Conservation (phyloP, 2,113 vertebrate genomes). For the human region DNA sequence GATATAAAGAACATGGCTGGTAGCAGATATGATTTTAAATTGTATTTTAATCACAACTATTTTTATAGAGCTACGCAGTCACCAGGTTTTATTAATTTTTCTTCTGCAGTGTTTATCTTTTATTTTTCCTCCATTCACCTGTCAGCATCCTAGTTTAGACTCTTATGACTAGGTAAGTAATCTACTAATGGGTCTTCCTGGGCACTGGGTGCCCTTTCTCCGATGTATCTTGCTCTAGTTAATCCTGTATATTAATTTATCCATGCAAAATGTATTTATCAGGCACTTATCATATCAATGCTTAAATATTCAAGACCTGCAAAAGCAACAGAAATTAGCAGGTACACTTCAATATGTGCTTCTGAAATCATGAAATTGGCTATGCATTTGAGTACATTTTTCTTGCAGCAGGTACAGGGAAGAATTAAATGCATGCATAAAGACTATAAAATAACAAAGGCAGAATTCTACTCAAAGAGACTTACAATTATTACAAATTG, state of each 20-base stretch:
- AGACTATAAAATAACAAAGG: neutral
- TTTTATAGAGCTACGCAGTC: neutral
- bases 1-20: neutral
- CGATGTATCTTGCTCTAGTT: neutral
- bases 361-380: neutral
- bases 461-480: neutral
- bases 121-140: neutral
- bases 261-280: neutral
- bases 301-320: neutral
- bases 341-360: neutral
- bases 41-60: slow-evolving; percentile 1
- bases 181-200: neutral
- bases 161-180: neutral
- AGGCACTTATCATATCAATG: neutral
- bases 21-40: neutral
- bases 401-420: neutral
- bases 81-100: neutral
- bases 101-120: neutral
- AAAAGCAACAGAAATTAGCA: neutral
- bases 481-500: neutral
- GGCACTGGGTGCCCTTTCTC: neutral
- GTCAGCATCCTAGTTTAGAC: neutral
- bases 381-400: neutral
- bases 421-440: neutral
- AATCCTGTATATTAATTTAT: neutral